Evolutionary conservation across 2,113 vertebrate species (phyloP).

Genomic region (Peromyscus leucopus): DNA sequence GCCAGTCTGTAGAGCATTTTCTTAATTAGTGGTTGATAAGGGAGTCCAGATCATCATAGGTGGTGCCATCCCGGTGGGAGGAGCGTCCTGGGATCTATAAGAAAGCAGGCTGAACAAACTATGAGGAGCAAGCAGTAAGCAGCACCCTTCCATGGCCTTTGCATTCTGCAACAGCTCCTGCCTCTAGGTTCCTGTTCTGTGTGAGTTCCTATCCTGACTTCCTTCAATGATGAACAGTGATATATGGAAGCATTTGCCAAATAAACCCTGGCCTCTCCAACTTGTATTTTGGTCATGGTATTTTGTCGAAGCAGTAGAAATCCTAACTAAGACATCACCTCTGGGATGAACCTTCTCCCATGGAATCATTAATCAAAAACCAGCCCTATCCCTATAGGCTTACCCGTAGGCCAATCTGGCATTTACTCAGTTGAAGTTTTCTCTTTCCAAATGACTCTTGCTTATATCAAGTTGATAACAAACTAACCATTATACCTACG

Average conservation of each 20-base stretch:
- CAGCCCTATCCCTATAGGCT: accelerated
- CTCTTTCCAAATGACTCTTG: background rate
- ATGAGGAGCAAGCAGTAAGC: background rate
- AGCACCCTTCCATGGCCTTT: background rate
- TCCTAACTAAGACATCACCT: background rate
- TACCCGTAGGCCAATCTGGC: background rate
- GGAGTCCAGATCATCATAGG: background rate
- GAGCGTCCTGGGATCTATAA: background rate
- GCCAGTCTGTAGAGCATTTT: background rate
- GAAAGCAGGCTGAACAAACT: background rate
- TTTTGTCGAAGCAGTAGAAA: background rate
- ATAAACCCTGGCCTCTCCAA: background rate
- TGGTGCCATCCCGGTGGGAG: background rate
- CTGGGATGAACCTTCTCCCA: background rate
- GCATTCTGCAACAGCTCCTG: background rate
- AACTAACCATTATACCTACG: background rate
- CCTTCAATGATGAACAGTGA: background rate
- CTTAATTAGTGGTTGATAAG: background rate
- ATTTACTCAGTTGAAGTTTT: background rate
- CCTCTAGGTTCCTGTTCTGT: background rate
- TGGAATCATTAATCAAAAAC: background rate
- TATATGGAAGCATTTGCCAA: background rate
- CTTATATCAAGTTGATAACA: background rate
- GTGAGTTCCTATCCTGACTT: background rate
- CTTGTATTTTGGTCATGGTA: background rate